These are phyloP conservation scores for Aleiodes alternator DNA, from an alignment of 2,888 invertebrate genomes.

Conservation along the genomic window DNA sequence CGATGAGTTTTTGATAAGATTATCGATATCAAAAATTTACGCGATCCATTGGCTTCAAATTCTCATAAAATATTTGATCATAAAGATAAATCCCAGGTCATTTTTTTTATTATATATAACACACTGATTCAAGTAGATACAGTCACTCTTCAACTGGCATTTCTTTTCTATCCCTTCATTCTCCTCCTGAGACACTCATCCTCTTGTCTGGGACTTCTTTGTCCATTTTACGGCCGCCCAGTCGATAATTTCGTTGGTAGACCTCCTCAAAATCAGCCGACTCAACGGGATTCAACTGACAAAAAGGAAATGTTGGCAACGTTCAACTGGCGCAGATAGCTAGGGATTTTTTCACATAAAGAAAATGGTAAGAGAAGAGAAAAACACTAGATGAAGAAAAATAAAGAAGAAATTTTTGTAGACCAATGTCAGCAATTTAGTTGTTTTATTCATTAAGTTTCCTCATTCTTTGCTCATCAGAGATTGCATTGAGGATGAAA, in stretches of 20 bases:
- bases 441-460: constrained; percentile 27
- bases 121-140: constrained; percentile 9
- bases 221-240: constrained; percentile 51
- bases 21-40: constrained; percentile 7
- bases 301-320: constrained; percentile 31
- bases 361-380: constrained; percentile 1
- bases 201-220: constrained; percentile 40
- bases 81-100: not conserved
- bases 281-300: constrained; percentile 43
- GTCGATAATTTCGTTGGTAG: constrained; percentile 55
- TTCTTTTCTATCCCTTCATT: constrained; percentile 8
- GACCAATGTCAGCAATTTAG: constrained; percentile 21
- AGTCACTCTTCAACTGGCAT: not conserved
- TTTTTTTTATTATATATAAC: not conserved
- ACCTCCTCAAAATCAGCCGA: constrained; percentile 45
- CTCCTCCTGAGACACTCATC: constrained; percentile 28
- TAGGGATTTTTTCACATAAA: constrained; percentile 10
- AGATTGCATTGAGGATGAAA: too few species aligned
- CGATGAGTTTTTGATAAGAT: not conserved
- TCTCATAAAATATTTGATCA: constrained; percentile 5
- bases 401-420: not conserved
- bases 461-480: not conserved
- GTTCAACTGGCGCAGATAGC: constrained; percentile 31
- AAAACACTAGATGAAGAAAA: not conserved
- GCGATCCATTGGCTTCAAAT: constrained; percentile 11